These are phyloP conservation scores for Percopsis omiscomaycus DNA, from an alignment of 2,797 vertebrate species.

Conservation along the genomic window DNA sequence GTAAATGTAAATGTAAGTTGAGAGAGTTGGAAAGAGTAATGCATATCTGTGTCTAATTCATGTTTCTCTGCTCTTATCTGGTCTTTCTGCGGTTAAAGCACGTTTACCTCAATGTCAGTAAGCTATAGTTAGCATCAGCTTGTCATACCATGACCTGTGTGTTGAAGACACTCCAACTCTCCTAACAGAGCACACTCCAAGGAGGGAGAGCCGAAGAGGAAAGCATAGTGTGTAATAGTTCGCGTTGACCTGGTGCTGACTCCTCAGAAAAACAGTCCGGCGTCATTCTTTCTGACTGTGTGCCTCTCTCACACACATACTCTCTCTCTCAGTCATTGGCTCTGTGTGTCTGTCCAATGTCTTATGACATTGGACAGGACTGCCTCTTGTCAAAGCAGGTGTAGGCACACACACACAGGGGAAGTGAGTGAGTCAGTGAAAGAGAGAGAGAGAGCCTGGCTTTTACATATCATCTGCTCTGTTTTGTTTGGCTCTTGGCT, in stretches of 20 bases:
- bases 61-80: too few relatives aligned
- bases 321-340: not conserved
- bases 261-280: constrained; percentile 7
- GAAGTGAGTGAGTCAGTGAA: not conserved
- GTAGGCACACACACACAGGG: not conserved
- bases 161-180: not conserved
- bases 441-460: not conserved
- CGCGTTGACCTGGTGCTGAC: constrained; percentile 16
- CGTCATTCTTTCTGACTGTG: not conserved
- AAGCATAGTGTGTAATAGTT: constrained; percentile 4
- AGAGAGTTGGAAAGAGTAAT: too few relatives aligned
- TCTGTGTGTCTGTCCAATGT: not conserved
- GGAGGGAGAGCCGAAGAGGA: not conserved
- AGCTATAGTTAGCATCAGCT: too few relatives aligned
- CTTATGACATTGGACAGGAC: constrained; percentile 5
- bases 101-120: too few relatives aligned
- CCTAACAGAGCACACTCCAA: not conserved
- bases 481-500: constrained; percentile 24
- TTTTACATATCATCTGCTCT: constrained; percentile 1
- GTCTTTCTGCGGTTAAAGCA: too few relatives aligned
- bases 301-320: not conserved
- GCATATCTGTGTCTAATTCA: too few relatives aligned
- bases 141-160: not conserved
- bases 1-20: too few relatives aligned
- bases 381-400: constrained; percentile 30